A percentile compares a stretch with the other conserved stretches of the same genome.
Evolutionary conservation across 1,140 invertebrate genomes (phyloP).

Genomic region (Halictus rubicundus): DNA sequence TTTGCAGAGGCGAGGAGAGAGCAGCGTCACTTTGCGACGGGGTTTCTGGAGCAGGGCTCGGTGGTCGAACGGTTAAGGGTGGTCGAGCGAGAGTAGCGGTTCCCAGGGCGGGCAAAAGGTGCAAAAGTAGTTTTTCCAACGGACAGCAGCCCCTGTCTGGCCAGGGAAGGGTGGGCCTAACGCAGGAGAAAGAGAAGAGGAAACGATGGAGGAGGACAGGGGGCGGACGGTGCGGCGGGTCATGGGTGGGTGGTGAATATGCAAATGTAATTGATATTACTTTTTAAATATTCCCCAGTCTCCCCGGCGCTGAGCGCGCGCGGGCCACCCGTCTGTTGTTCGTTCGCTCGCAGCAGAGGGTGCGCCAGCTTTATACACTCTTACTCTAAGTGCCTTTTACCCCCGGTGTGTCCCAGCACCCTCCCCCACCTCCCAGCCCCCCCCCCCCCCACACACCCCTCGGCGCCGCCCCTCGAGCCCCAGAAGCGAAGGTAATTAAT

Average conservation of each 20-base stretch:
- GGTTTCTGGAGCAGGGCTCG: no score
- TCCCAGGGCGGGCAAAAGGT: conserved; percentile 14
- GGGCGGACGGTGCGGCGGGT: conserved; percentile 56
- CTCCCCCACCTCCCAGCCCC: neutral
- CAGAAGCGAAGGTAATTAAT: conserved; percentile 76
- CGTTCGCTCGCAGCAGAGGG: conserved; percentile 66
- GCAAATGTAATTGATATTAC: conserved; percentile 81
- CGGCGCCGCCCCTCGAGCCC: neutral
- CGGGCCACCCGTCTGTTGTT: conserved; percentile 71
- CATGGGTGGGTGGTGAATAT: conserved; percentile 77
- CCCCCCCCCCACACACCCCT: neutral
- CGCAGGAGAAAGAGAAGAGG: conserved; percentile 28
- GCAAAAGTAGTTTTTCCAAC: conserved; percentile 31
- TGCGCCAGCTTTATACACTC: conserved; percentile 72
- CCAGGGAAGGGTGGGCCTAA: conserved; percentile 44
- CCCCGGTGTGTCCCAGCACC: conserved; percentile 53
- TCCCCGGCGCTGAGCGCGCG: conserved; percentile 47
- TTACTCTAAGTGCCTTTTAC: conserved; percentile 76
- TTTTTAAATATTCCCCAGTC: conserved; percentile 81
- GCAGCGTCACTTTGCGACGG: no score
- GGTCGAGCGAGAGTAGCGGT: neutral
- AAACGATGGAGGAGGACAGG: conserved; percentile 35
- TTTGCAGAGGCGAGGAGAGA: no score
- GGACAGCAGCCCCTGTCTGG: conserved; percentile 33
- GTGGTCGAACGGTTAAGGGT: neutral